Percentiles rank a stretch among this genome's conserved stretches.
phyloP scores from a whole-genome alignment of 2,113 vertebrate genomes.

The Periophthalmodon schlosseri region DNA sequence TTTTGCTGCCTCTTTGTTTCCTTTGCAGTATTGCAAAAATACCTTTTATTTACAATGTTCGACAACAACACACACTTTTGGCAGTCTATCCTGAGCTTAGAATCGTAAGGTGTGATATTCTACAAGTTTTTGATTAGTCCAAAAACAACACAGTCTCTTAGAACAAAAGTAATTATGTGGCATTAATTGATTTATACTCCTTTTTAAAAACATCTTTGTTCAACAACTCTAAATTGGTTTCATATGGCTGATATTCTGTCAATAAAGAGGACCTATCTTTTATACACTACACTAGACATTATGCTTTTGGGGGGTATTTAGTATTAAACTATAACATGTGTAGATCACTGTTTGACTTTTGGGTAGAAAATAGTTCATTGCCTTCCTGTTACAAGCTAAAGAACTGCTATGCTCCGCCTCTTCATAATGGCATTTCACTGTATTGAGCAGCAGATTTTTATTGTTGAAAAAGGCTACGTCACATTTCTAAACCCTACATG shows the following conservation, averaged over 20 bases:
- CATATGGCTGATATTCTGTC: background rate
- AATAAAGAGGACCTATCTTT: background rate
- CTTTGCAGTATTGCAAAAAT: background rate
- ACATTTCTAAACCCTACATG: no score
- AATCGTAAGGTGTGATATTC: background rate
- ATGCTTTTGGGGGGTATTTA: no score
- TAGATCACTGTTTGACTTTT: no score
- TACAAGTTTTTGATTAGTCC: background rate
- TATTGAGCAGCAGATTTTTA: no score
- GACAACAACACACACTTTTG: background rate
- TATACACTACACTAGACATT: no score
- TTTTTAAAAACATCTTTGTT: background rate
- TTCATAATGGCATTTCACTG: no score
- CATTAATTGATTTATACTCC: background rate
- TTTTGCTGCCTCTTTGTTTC: background rate
- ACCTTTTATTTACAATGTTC: background rate
- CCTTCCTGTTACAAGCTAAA: no score
- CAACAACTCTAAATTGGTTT: background rate
- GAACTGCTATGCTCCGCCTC: no score
- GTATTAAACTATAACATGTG: no score
- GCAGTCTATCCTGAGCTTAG: background rate
- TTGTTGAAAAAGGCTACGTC: no score
- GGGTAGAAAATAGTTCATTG: no score
- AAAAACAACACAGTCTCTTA: background rate
- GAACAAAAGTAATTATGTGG: background rate